Conservation (phyloP, 2,888 invertebrate genomes). For the Lutraria lutraria region DNA sequence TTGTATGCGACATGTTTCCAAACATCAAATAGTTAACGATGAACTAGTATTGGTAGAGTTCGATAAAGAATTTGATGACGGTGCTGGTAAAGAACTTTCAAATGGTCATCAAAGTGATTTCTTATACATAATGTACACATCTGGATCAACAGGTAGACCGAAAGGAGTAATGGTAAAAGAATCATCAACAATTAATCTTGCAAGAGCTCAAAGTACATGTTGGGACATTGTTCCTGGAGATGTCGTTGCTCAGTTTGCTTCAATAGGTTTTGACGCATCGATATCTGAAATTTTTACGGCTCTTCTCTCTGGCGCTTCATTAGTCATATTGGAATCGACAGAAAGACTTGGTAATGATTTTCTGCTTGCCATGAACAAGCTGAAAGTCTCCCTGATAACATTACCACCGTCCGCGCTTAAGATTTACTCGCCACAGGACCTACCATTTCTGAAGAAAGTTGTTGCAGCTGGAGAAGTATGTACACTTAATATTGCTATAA, state of each 20-base stretch:
- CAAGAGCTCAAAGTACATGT: constrained; percentile 95
- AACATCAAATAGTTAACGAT: constrained; percentile 48
- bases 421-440: constrained; percentile 88
- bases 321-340: constrained; percentile 91
- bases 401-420: constrained; percentile 93
- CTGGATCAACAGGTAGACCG: constrained; percentile 94
- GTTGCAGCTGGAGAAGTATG: constrained; percentile 95
- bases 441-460: constrained; percentile 89
- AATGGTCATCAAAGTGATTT: constrained; percentile 55
- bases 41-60: constrained; percentile 64
- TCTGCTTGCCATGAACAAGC: constrained; percentile 90
- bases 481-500: constrained; percentile 90
- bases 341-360: constrained; percentile 93
- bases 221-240: constrained; percentile 92
- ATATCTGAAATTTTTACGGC: constrained; percentile 96
- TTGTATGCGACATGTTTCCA: constrained; percentile 41
- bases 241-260: constrained; percentile 95
- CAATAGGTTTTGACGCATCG: constrained; percentile 96
- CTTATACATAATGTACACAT: constrained; percentile 91
- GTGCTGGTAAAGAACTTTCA: not conserved
- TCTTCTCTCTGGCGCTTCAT: constrained; percentile 91
- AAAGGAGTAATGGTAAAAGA: constrained; percentile 95
- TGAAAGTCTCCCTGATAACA: constrained; percentile 87
- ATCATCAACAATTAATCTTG: constrained; percentile 90
- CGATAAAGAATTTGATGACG: not conserved